phyloP scores from a whole-genome alignment of 2,888 invertebrate genomes.

The Hirudinaria manillensis region DNA sequence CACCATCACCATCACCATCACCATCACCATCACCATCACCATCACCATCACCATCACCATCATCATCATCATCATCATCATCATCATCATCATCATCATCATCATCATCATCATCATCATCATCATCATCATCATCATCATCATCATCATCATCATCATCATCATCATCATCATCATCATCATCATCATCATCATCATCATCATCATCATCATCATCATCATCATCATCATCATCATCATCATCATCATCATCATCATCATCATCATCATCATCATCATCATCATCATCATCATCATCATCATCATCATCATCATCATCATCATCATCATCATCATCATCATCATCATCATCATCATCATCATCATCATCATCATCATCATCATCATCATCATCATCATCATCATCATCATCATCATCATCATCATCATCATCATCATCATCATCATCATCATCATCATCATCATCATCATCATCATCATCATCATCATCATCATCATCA shows the following conservation, averaged over 20 bases:
- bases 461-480: conserved; percentile 16
- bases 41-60: conserved; percentile 15
- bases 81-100: not conserved
- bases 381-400: conserved; percentile 23
- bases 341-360: conserved; percentile 15
- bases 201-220: not conserved
- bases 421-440: not conserved
- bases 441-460: conserved; percentile 1
- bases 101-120: conserved; percentile 17
- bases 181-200: not conserved
- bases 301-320: not conserved
- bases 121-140: conserved; percentile 15
- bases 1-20: conserved; percentile 12
- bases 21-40: conserved; percentile 13
- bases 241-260: conserved; percentile 17
- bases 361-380: conserved; percentile 20
- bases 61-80: conserved; percentile 5
- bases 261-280: conserved; percentile 23
- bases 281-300: conserved; percentile 16
- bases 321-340: not conserved
- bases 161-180: conserved; percentile 17
- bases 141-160: conserved; percentile 23
- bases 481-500: conserved; percentile 17
- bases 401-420: conserved; percentile 17
- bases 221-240: conserved; percentile 16